Conservation (phyloP, 1,140 invertebrate species). For the Atta texana region DNA sequence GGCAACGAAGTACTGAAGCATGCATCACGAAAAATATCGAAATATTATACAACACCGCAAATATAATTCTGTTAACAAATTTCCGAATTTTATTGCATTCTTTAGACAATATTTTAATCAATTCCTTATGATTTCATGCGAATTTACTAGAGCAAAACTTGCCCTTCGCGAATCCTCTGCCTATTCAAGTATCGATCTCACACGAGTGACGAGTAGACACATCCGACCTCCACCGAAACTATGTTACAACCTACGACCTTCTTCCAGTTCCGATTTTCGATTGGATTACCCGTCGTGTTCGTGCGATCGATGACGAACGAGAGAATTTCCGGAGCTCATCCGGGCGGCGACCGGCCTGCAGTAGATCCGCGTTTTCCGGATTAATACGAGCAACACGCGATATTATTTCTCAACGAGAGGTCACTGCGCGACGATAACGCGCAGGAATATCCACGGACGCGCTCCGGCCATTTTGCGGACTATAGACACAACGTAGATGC, state of each 20-base stretch:
- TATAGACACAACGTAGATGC: slow-evolving; percentile 50
- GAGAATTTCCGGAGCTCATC: slow-evolving; percentile 2
- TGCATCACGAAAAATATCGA: not conserved
- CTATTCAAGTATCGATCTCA: slow-evolving; percentile 51
- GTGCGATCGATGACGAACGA: slow-evolving; percentile 17
- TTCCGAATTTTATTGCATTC: not conserved
- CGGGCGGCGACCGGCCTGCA: not conserved
- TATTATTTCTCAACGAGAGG: slow-evolving; percentile 38
- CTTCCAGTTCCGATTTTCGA: slow-evolving; percentile 35
- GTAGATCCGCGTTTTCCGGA: not conserved
- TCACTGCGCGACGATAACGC: slow-evolving; percentile 62
- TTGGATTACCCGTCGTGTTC: not conserved
- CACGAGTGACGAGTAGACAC: slow-evolving; percentile 38
- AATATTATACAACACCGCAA: not conserved
- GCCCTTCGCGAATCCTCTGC: slow-evolving; percentile 10
- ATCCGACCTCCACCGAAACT: slow-evolving; percentile 58
- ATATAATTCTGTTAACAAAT: not conserved
- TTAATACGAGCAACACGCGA: slow-evolving; percentile 38
- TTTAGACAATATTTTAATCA: too few species aligned
- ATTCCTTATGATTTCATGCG: not conserved
- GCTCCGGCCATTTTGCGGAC: slow-evolving; percentile 72
- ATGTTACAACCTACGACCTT: slow-evolving; percentile 47
- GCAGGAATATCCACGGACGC: slow-evolving; percentile 59
- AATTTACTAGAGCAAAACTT: not conserved
- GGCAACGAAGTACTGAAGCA: not conserved